These are phyloP conservation scores for Meloidogyne hapla DNA, from an alignment of 1,140 invertebrate genomes.

Conservation along the genomic window DNA sequence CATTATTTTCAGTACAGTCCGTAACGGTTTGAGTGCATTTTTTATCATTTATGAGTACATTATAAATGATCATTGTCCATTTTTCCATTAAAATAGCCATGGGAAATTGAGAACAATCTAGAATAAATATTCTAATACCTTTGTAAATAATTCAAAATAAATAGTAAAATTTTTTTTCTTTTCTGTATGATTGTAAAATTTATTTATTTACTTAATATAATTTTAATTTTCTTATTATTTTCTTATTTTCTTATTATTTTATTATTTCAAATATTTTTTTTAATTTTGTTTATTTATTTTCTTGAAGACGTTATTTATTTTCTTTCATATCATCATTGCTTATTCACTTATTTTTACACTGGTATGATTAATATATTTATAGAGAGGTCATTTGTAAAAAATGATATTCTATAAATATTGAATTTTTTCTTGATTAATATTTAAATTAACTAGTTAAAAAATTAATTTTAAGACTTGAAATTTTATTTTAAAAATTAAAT, in stretches of 20 bases:
- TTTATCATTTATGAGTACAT: slow-evolving; percentile 2
- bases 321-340: background rate
- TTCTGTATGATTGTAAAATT: background rate
- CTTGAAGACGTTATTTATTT: background rate
- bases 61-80: background rate
- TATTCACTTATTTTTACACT: background rate
- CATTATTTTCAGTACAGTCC: background rate
- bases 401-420: background rate
- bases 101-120: background rate
- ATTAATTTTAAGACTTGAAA: too few relatives aligned
- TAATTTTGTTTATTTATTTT: background rate
- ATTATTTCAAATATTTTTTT: background rate
- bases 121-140: background rate
- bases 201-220: too few relatives aligned
- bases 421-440: too few relatives aligned
- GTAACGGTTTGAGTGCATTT: background rate
- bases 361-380: background rate
- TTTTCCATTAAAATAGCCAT: background rate
- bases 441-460: too few relatives aligned
- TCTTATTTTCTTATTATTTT: background rate
- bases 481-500: too few relatives aligned
- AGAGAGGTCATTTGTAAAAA: background rate
- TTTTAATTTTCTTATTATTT: too few relatives aligned
- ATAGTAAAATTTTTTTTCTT: too few relatives aligned
- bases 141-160: too few relatives aligned